Conservation (phyloP, 1,140 invertebrate genomes). For the Drosophila parabipectinata region DNA sequence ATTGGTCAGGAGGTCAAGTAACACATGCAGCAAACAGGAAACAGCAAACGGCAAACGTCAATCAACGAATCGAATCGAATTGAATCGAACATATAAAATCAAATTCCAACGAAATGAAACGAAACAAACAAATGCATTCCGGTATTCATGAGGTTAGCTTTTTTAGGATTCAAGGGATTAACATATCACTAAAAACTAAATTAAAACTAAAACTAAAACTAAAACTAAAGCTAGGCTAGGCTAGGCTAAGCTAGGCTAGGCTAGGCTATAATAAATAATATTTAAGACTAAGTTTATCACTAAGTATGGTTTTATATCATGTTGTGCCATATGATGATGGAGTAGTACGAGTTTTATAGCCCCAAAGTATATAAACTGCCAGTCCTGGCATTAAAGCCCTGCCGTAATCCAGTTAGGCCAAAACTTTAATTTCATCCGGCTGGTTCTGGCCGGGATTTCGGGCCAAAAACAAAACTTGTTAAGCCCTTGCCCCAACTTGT, state of each 20-base stretch:
- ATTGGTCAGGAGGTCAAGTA: conserved; percentile 13
- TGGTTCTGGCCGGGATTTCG: conserved; percentile 19
- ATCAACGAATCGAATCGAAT: conserved; percentile 43
- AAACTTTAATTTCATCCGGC: conserved; percentile 17
- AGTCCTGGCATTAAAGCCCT: conserved; percentile 7
- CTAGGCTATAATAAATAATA: conserved; percentile 19
- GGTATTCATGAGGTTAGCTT: conserved; percentile 37
- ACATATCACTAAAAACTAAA: conserved; percentile 34
- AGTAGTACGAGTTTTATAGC: neutral
- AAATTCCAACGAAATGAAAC: conserved; percentile 53
- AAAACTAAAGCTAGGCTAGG: conserved; percentile 22
- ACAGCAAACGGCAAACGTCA: conserved; percentile 43
- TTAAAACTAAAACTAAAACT: conserved; percentile 16
- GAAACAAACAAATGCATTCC: conserved; percentile 53
- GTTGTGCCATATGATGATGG: neutral
- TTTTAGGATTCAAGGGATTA: conserved; percentile 19
- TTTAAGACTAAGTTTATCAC: neutral
- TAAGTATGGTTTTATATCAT: neutral
- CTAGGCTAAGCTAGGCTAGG: conserved; percentile 38
- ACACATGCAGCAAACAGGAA: conserved; percentile 80
- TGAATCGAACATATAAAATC: conserved; percentile 58
- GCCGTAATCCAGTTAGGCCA: conserved; percentile 25
- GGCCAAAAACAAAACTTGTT: conserved; percentile 41
- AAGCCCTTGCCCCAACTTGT: conserved; percentile 45
- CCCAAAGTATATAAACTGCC: neutral